A percentile compares a stretch with the other conserved stretches of the same genome.
Evolutionary conservation across 2,797 vertebrate species (phyloP).

Genomic region (Pantherophis vulpinus): DNA sequence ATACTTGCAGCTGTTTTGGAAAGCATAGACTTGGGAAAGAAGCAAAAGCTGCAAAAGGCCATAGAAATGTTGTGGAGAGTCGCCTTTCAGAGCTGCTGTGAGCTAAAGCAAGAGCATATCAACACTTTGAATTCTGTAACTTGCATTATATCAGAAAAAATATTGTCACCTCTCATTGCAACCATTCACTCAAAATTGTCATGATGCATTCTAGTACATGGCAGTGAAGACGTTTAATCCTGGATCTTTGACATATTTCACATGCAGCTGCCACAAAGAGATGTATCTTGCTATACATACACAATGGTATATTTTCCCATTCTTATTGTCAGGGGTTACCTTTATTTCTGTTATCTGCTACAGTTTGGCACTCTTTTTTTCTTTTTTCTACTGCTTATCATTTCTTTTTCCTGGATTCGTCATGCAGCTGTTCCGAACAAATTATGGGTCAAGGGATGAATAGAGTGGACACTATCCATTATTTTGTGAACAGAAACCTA

Average conservation of each 20-base stretch:
- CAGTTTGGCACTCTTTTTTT: background rate
- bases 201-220: background rate
- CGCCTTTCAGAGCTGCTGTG: conserved; percentile 24
- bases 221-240: conserved; percentile 1
- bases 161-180: conserved; percentile 14
- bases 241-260: conserved; percentile 14
- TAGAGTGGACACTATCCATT: background rate
- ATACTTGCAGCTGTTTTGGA: conserved; percentile 20
- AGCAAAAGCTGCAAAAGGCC: conserved; percentile 12
- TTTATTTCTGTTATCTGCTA: background rate
- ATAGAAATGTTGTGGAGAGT: conserved; percentile 1
- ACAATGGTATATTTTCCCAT: background rate
- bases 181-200: conserved; percentile 25
- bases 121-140: conserved; percentile 23
- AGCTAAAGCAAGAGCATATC: background rate
- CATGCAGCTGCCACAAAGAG: conserved; percentile 5
- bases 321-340: background rate
- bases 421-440: background rate
- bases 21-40: background rate
- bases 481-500: background rate
- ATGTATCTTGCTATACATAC: conserved; percentile 1
- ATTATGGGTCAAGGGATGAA: background rate
- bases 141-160: conserved; percentile 11
- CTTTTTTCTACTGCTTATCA: background rate
- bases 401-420: background rate